Conservation (phyloP, 2,888 invertebrate genomes). For the Protula sp. region DNA sequence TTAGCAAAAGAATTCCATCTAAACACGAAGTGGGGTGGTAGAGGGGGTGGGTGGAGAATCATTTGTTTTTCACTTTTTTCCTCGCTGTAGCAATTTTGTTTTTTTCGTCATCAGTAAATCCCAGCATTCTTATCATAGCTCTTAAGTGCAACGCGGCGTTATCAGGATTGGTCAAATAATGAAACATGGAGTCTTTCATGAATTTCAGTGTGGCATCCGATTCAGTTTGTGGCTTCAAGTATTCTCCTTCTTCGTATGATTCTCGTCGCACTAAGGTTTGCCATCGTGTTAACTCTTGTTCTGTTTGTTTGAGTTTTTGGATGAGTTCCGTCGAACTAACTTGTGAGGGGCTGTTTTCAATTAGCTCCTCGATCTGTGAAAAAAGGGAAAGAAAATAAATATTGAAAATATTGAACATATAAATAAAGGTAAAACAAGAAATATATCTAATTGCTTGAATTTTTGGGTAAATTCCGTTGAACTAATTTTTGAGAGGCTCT, state of each 20-base stretch:
- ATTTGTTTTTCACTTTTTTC: neutral
- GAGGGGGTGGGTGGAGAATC: too few species aligned
- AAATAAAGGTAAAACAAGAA: too few species aligned
- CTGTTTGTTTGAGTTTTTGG: slow-evolving; percentile 37
- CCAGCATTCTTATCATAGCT: neutral
- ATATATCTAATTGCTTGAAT: too few species aligned
- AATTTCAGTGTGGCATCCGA: slow-evolving; percentile 39
- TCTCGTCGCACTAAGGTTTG: slow-evolving; percentile 37
- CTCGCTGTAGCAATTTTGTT: neutral
- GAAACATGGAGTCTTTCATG: slow-evolving; percentile 43
- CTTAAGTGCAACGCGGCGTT: neutral
- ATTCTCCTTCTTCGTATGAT: slow-evolving; percentile 35
- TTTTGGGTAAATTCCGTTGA: too few species aligned
- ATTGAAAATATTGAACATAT: too few species aligned
- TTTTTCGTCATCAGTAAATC: neutral
- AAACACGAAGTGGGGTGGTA: too few species aligned
- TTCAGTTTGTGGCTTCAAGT: slow-evolving; percentile 40
- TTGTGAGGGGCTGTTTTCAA: slow-evolving; percentile 16
- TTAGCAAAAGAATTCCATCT: too few species aligned
- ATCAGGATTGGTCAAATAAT: slow-evolving; percentile 34
- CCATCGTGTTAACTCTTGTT: slow-evolving; percentile 45
- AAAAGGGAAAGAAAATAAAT: too few species aligned
- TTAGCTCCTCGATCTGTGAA: slow-evolving; percentile 39
- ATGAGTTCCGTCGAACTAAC: slow-evolving; percentile 39
- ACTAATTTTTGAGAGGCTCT: too few species aligned